Conservation (phyloP, 2,113 vertebrate genomes). For the Poeciliopsis turrubarensis region DNA sequence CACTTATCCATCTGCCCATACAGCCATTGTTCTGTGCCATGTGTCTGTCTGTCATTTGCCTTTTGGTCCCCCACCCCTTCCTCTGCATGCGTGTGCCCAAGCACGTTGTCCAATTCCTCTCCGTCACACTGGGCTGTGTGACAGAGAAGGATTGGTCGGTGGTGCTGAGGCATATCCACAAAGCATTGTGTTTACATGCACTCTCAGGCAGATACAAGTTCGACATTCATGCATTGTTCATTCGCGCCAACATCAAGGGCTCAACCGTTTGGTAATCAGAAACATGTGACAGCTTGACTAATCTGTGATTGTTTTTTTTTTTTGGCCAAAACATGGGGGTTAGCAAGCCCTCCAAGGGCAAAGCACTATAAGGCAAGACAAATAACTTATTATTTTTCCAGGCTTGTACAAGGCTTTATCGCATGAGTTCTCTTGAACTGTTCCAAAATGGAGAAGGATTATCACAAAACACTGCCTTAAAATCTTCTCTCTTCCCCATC, state of each 20-base stretch:
- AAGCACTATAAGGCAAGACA: conserved; percentile 66
- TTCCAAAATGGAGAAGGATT: conserved; percentile 79
- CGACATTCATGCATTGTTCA: conserved; percentile 56
- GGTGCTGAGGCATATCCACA: conserved; percentile 41
- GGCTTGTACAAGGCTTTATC: conserved; percentile 73
- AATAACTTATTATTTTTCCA: conserved; percentile 76
- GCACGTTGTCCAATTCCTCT: conserved; percentile 34
- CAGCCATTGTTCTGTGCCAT: conserved; percentile 53
- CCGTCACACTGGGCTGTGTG: conserved; percentile 33
- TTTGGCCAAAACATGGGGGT: conserved; percentile 65
- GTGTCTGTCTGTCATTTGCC: conserved; percentile 66
- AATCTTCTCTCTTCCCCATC: conserved; percentile 66
- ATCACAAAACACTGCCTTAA: conserved; percentile 77
- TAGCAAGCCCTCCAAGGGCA: conserved; percentile 67
- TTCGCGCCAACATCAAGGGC: conserved; percentile 62
- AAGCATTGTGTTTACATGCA: conserved; percentile 29
- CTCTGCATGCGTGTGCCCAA: conserved; percentile 42
- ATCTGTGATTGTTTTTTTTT: conserved; percentile 68
- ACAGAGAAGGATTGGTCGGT: conserved; percentile 46
- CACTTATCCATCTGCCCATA: conserved; percentile 73
- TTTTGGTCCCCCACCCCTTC: conserved; percentile 28
- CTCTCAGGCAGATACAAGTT: conserved; percentile 48
- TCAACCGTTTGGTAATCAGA: conserved; percentile 66
- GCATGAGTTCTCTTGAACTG: conserved; percentile 73
- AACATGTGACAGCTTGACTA: conserved; percentile 75